Conservation (phyloP, 2,113 vertebrate genomes). For the Argyrosomus japonicus region DNA sequence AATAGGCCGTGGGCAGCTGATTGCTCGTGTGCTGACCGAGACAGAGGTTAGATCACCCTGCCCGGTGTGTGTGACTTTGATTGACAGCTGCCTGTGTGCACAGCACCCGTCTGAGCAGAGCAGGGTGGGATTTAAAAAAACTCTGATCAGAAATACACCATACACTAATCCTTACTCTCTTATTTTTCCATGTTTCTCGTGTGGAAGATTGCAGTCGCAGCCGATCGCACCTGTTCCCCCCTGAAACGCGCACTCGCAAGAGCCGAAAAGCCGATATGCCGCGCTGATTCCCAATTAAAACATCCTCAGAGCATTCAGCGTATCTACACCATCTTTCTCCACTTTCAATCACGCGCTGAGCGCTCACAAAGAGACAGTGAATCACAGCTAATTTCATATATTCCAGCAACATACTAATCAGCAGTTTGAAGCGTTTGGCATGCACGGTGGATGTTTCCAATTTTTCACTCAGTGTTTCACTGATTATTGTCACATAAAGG, state of each 20-base stretch:
- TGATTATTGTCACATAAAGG: neutral
- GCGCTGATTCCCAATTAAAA: slow-evolving; percentile 34
- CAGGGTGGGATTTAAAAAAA: neutral
- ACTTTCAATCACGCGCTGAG: slow-evolving; percentile 8
- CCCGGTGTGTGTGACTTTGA: neutral
- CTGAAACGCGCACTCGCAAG: neutral
- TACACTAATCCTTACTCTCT: neutral
- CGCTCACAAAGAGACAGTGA: slow-evolving; percentile 5
- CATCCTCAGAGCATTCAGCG: neutral
- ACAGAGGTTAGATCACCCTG: neutral
- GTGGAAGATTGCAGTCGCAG: slow-evolving; percentile 20
- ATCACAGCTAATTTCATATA: neutral
- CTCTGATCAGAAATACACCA: neutral
- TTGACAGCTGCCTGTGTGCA: slow-evolving; percentile 14
- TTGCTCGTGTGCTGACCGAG: neutral
- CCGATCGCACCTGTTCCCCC: slow-evolving; percentile 34
- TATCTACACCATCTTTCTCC: slow-evolving; percentile 18
- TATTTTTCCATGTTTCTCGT: slow-evolving; percentile 18
- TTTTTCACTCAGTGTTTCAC: neutral
- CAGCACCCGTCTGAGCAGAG: neutral
- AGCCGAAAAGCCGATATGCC: slow-evolving; percentile 13
- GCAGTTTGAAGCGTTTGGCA: neutral
- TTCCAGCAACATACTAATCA: slow-evolving; percentile 14
- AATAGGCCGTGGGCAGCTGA: neutral
- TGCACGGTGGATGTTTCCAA: neutral